Evolutionary conservation across 2,888 invertebrate species (phyloP), one percentile per base, ranked within the genome.

Genomic region (Sphaerophoria taeniata): DNA sequence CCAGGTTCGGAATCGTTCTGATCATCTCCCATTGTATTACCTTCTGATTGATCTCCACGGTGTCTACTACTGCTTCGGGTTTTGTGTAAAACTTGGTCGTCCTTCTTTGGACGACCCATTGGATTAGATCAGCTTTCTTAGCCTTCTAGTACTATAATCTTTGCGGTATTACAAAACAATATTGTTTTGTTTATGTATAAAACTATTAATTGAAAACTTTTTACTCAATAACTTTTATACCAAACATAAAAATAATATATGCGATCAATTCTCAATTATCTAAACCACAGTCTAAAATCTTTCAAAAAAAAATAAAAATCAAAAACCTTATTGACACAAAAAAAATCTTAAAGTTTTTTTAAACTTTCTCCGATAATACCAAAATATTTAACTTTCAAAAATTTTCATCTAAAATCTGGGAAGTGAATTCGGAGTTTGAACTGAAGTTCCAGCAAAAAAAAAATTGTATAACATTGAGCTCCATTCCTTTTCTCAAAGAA

Each of bases 161-260:
- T 87, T 87, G 12, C 4, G 47, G n/a, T 47, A 2, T n/a, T n/a
- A 4, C 12, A 47, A 47, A 47, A 47, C 12, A 47, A 47, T 24
- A 11, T 45, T 45, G 45, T 45, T 6, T 24, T 16, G 51, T 24
- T 24, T 51, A 12, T 24, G 4, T 51, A 51, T n/a, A n/a, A 24
- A 51, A 16, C 51, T 6, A 24, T 16, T 3, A 45, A 45, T 3
- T 45, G 12, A 45, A 11, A 45, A 6, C 45, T 12, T 36, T 4
- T 36, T 36, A 36, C 36, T 7, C 7, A 6, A 36, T 36, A 36
- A 36, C 7, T 36, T 36, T 36, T 36, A 36, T 36, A 36, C 7
- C 36, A 36, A 36, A 36, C 36, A 36, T 6, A 36, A 36, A 36
- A 36, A 36, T n/a, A n/a, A n/a, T n/a, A 36, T 36, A 6, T 7